phyloP scores from a whole-genome alignment of 2,113 vertebrate species.

The Podarcis muralis region DNA sequence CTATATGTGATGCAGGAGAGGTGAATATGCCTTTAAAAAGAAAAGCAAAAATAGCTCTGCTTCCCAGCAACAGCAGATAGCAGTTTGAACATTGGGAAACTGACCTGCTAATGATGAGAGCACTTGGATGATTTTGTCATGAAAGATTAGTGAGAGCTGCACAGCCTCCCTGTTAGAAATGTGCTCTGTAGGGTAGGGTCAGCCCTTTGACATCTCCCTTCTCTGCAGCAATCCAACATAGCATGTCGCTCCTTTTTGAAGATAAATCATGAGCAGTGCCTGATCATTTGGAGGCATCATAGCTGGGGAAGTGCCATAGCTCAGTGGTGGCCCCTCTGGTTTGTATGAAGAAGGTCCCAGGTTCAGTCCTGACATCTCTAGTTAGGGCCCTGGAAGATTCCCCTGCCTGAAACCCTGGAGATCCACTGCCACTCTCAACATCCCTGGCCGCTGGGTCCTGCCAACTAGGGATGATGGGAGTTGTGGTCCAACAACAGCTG shows the following conservation, averaged over 20 bases:
- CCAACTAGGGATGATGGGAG: too few species aligned
- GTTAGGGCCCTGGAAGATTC: too few species aligned
- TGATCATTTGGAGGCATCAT: not conserved
- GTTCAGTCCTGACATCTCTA: not conserved
- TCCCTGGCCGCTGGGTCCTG: too few species aligned
- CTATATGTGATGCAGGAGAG: not conserved
- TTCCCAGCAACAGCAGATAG: not conserved
- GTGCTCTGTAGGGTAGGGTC: not conserved
- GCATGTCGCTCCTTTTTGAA: not conserved
- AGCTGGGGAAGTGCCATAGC: not conserved
- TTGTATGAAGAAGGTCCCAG: not conserved
- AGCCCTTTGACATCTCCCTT: not conserved
- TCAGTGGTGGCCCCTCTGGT: not conserved
- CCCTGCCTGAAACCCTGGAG: too few species aligned
- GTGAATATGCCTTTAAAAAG: not conserved
- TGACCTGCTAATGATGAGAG: not conserved
- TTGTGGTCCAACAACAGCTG: too few species aligned
- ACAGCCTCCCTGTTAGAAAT: not conserved
- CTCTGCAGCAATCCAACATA: not conserved
- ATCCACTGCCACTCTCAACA: too few species aligned
- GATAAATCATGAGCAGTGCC: not conserved
- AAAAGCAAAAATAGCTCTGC: not conserved
- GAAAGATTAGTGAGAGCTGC: not conserved
- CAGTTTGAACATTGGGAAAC: not conserved
- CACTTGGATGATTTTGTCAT: not conserved